Evolutionary conservation across 2,888 invertebrate genomes (phyloP).

Genomic region (Hyppa rectilinea): DNA sequence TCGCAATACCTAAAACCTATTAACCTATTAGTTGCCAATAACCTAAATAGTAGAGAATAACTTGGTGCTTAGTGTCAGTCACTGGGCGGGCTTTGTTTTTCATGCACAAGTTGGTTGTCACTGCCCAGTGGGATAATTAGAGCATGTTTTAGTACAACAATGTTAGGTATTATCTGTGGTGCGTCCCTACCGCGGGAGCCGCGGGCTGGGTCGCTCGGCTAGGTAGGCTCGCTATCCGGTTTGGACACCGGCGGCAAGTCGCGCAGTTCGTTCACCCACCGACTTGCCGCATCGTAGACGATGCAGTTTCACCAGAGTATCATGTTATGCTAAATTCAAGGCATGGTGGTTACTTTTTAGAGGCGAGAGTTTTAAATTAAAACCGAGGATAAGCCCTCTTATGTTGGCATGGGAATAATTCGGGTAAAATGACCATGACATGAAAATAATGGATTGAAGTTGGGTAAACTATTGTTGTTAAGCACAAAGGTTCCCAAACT

Average conservation of each 20-base stretch:
- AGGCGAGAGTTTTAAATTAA: conserved; percentile 30
- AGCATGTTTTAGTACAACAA: conserved; percentile 71
- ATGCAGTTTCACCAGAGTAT: conserved; percentile 82
- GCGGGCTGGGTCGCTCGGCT: conserved; percentile 73
- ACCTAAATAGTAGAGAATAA: background rate
- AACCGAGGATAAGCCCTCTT: background rate
- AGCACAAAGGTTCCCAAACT: conserved; percentile 14
- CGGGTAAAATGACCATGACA: background rate
- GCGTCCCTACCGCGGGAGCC: conserved; percentile 63
- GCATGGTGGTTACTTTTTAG: conserved; percentile 51
- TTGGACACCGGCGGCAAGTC: conserved; percentile 79
- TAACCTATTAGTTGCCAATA: background rate
- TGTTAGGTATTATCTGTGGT: conserved; percentile 62
- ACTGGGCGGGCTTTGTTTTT: background rate
- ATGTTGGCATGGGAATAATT: conserved; percentile 9
- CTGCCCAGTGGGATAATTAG: conserved; percentile 66
- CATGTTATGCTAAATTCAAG: conserved; percentile 75
- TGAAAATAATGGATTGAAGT: conserved; percentile 13
- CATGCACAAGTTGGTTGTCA: conserved; percentile 10
- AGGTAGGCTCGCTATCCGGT: conserved; percentile 87
- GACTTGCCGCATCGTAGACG: conserved; percentile 80
- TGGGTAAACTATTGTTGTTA: conserved; percentile 12
- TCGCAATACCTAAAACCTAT: background rate
- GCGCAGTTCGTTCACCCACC: conserved; percentile 86
- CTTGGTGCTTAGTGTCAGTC: background rate